A percentile compares a stretch with the other conserved stretches of the same genome.
Conservation (phyloP, 2,113 vertebrate genomes). For the Pagrus major region DNA sequence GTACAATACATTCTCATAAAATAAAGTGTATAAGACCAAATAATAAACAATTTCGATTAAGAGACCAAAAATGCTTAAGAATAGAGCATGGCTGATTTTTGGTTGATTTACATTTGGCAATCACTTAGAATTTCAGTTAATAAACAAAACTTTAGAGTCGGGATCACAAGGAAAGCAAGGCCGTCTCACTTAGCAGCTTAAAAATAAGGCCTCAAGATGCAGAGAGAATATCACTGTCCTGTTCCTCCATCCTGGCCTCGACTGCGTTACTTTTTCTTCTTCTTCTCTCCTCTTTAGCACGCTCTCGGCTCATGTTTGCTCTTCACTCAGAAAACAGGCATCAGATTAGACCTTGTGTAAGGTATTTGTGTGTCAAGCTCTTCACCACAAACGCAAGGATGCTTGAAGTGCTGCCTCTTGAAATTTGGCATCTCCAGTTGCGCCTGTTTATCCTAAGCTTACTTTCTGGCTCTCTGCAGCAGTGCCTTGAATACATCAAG, state of each 20-base stretch:
- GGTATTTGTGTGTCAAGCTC: conserved; percentile 25
- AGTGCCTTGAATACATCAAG: conserved; percentile 89
- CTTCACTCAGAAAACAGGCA: conserved; percentile 14
- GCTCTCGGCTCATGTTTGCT: not conserved
- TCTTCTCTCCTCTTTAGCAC: conserved; percentile 4
- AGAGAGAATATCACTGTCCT: not conserved
- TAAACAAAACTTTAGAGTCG: conserved; percentile 4
- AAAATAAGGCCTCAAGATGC: conserved; percentile 48
- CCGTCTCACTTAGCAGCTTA: not conserved
- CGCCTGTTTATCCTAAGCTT: conserved; percentile 49
- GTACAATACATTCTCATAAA: conserved; percentile 36
- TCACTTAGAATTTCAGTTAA: conserved; percentile 19
- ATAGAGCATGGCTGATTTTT: conserved; percentile 28
- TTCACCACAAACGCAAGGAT: conserved; percentile 13
- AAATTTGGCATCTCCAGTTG: conserved; percentile 42
- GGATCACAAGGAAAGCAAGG: conserved; percentile 10
- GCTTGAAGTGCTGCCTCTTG: conserved; percentile 30
- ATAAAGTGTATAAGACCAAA: conserved; percentile 53
- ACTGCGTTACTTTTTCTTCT: not conserved
- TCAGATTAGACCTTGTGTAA: conserved; percentile 39
- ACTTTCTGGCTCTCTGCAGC: conserved; percentile 86
- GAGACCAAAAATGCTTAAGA: conserved; percentile 8
- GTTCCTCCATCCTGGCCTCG: not conserved
- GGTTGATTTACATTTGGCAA: conserved; percentile 59
- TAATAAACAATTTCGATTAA: not conserved